phyloP scores from a whole-genome alignment of 2,113 vertebrate species.

The Oreochromis niloticus region DNA sequence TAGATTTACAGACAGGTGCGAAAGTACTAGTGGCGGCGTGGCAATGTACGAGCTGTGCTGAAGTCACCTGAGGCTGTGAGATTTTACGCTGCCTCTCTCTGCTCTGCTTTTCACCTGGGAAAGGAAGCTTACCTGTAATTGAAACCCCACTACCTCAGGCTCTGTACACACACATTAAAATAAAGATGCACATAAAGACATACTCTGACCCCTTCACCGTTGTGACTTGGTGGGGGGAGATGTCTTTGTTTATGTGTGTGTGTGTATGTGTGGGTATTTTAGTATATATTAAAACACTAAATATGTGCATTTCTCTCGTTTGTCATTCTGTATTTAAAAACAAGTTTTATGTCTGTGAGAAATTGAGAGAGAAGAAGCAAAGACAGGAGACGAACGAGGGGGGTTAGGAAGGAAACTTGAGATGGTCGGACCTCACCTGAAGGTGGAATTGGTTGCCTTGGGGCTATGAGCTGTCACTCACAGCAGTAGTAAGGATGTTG shows the following conservation, averaged over 20 bases:
- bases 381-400: constrained; percentile 8
- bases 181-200: neutral
- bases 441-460: constrained; percentile 36
- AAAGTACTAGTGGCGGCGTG: neutral
- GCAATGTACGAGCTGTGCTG: neutral
- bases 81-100: constrained; percentile 20
- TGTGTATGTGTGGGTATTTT: neutral
- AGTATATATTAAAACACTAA: neutral
- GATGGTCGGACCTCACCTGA: constrained; percentile 55
- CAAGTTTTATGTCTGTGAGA: neutral
- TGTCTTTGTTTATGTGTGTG: neutral
- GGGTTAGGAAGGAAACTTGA: constrained; percentile 49
- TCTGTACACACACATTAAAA: neutral
- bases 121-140: constrained; percentile 55
- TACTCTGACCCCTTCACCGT: neutral
- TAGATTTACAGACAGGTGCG: neutral
- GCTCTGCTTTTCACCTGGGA: constrained; percentile 51
- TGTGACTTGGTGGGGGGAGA: neutral
- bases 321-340: neutral
- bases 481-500: constrained; percentile 40
- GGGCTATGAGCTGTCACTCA: constrained; percentile 50
- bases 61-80: constrained; percentile 27
- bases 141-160: constrained; percentile 45
- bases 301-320: neutral
- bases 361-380: neutral